These are phyloP conservation scores for Dicerorhinus sumatrensis DNA, from an alignment of 2,113 vertebrate genomes.

Conservation along the genomic window DNA sequence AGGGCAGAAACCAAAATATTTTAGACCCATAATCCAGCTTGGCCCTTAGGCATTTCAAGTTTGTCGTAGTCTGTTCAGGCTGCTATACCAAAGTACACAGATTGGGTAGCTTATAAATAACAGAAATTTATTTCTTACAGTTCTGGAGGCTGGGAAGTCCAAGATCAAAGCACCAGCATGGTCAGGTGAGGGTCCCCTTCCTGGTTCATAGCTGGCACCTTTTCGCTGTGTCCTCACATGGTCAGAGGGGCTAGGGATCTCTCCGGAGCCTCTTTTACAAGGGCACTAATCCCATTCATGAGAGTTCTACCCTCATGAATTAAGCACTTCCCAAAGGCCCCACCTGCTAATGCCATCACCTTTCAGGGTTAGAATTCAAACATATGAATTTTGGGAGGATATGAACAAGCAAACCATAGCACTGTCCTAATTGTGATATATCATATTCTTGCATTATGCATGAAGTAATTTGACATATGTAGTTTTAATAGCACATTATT, in stretches of 20 bases:
- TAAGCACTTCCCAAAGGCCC: neutral
- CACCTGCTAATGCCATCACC: neutral
- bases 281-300: neutral
- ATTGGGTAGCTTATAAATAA: neutral
- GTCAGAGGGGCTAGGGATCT: neutral
- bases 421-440: neutral
- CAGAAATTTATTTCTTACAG: neutral
- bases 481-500: constrained; percentile 70
- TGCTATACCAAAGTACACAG: neutral
- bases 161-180: neutral
- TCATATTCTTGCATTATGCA: constrained; percentile 31
- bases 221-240: neutral
- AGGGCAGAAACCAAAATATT: neutral
- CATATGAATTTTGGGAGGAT: neutral
- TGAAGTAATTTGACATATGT: constrained; percentile 55
- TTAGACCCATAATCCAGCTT: neutral
- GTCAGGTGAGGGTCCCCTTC: neutral
- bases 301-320: neutral
- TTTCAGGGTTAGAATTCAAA: neutral
- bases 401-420: neutral
- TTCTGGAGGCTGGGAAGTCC: neutral
- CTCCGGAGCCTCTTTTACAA: neutral
- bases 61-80: neutral
- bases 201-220: neutral
- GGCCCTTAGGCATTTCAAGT: neutral